These are phyloP conservation scores for Brachyistius frenatus DNA, from an alignment of 2,113 vertebrate species.

Conservation along the genomic window DNA sequence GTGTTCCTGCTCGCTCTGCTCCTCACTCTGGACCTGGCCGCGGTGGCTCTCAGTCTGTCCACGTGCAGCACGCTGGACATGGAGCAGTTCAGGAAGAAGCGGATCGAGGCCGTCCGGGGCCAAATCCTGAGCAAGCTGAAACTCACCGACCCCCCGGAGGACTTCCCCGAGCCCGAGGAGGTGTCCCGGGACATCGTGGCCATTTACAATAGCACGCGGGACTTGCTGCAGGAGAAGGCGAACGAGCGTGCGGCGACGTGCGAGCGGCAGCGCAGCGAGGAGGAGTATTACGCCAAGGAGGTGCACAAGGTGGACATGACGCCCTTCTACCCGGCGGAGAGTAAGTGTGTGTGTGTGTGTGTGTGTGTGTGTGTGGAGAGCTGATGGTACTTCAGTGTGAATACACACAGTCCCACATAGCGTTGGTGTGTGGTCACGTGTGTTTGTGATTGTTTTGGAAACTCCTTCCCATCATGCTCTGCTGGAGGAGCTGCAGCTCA, in stretches of 20 bases:
- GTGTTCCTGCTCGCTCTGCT: slow-evolving; percentile 89
- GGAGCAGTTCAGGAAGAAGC: slow-evolving; percentile 96
- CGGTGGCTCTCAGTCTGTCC: slow-evolving; percentile 91
- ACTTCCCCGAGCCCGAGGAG: slow-evolving; percentile 90
- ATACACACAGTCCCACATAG: neutral
- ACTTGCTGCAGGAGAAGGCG: slow-evolving; percentile 95
- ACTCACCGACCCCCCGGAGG: slow-evolving; percentile 91
- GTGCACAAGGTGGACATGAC: slow-evolving; percentile 97
- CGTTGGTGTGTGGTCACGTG: slow-evolving; percentile 18
- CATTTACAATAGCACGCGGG: slow-evolving; percentile 98
- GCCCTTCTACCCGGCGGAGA: slow-evolving; percentile 88
- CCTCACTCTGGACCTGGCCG: slow-evolving; percentile 90
- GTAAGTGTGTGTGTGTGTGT: slow-evolving; percentile 84
- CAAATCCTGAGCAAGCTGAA: slow-evolving; percentile 98
- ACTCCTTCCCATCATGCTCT: slow-evolving; percentile 18
- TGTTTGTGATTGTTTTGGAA: slow-evolving; percentile 62
- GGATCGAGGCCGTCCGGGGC: slow-evolving; percentile 95
- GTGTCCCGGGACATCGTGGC: slow-evolving; percentile 95
- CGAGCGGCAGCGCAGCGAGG: slow-evolving; percentile 92
- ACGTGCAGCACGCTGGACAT: slow-evolving; percentile 98
- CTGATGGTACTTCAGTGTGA: no score
- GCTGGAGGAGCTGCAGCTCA: neutral
- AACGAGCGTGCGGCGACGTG: slow-evolving; percentile 93
- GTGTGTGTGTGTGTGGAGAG: slow-evolving; percentile 54
- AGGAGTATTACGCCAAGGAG: slow-evolving; percentile 97